These are phyloP conservation scores for Tichodroma muraria DNA, from an alignment of 2,113 vertebrate genomes.

Conservation along the genomic window DNA sequence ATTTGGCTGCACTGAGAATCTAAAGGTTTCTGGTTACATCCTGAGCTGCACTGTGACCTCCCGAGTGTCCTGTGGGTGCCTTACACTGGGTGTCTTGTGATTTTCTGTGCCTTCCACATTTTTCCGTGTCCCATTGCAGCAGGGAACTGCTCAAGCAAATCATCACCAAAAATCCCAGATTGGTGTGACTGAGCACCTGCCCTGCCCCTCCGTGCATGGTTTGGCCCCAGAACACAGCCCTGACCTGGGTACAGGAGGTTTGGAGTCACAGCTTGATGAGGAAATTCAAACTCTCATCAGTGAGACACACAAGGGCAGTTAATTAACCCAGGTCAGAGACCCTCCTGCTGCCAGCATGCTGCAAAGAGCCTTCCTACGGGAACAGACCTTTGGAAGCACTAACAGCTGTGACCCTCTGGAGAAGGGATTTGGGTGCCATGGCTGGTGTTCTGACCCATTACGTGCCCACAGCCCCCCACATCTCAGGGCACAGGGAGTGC, in stretches of 20 bases:
- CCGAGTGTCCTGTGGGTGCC: not conserved
- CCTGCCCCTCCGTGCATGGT: not conserved
- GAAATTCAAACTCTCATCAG: not conserved
- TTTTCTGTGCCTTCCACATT: not conserved
- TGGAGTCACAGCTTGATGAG: fast-evolving
- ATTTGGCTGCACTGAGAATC: not conserved
- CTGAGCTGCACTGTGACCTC: not conserved
- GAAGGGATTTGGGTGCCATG: not conserved
- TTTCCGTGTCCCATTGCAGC: not conserved
- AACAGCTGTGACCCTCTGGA: not conserved
- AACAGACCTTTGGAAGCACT: not conserved
- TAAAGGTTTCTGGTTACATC: not conserved
- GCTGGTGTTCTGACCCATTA: not conserved
- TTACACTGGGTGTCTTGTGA: not conserved
- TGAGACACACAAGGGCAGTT: not conserved
- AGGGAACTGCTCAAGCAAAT: not conserved
- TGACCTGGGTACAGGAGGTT: not conserved
- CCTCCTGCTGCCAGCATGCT: fast-evolving
- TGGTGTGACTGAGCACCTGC: not conserved
- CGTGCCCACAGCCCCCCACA: not conserved
- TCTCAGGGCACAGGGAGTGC: not conserved
- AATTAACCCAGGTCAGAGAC: not conserved
- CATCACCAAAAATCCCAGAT: not conserved
- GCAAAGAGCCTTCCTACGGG: fast-evolving
- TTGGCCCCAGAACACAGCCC: not conserved